Conservation (phyloP, 2,888 invertebrate genomes). For the Drosophila prostipennis region DNA sequence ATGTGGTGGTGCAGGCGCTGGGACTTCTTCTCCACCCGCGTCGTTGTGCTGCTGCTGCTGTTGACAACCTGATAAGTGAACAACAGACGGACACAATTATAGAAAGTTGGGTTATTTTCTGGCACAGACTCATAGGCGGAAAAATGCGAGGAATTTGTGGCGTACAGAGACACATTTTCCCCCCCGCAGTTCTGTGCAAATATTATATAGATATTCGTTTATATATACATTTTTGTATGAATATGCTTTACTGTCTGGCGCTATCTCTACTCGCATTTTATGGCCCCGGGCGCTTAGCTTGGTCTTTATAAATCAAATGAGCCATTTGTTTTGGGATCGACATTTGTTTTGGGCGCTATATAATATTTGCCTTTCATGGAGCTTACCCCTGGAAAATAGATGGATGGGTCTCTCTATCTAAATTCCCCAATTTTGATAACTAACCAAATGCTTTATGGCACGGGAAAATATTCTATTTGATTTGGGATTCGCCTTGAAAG, state of each 20-base stretch:
- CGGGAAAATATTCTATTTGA: slow-evolving; percentile 10
- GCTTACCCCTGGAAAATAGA: slow-evolving; percentile 25
- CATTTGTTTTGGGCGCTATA: slow-evolving; percentile 28
- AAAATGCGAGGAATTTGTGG: slow-evolving; percentile 30
- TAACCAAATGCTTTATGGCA: slow-evolving; percentile 32
- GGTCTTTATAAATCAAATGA: slow-evolving; percentile 63
- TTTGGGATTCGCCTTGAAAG: slow-evolving; percentile 4
- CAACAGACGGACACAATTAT: slow-evolving; percentile 10
- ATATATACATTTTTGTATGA: slow-evolving; percentile 9
- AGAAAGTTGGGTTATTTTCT: slow-evolving; percentile 16
- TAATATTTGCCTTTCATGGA: slow-evolving; percentile 23
- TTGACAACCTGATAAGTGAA: slow-evolving; percentile 81
- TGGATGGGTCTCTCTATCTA: slow-evolving; percentile 31
- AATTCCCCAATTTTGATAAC: slow-evolving; percentile 28
- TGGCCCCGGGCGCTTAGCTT: slow-evolving; percentile 56
- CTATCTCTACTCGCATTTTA: slow-evolving; percentile 59
- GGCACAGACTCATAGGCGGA: slow-evolving; percentile 19
- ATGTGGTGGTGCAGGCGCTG: slow-evolving; percentile 84
- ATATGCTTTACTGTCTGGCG: slow-evolving; percentile 29
- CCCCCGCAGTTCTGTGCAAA: slow-evolving; percentile 28
- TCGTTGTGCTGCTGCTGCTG: slow-evolving; percentile 84
- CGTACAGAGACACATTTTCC: slow-evolving; percentile 8
- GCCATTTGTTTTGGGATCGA: slow-evolving; percentile 46
- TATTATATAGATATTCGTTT: slow-evolving; percentile 25
- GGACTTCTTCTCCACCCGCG: slow-evolving; percentile 84